These are phyloP conservation scores for Thereva nobilitata DNA, from an alignment of 2,888 invertebrate genomes.

Conservation along the genomic window DNA sequence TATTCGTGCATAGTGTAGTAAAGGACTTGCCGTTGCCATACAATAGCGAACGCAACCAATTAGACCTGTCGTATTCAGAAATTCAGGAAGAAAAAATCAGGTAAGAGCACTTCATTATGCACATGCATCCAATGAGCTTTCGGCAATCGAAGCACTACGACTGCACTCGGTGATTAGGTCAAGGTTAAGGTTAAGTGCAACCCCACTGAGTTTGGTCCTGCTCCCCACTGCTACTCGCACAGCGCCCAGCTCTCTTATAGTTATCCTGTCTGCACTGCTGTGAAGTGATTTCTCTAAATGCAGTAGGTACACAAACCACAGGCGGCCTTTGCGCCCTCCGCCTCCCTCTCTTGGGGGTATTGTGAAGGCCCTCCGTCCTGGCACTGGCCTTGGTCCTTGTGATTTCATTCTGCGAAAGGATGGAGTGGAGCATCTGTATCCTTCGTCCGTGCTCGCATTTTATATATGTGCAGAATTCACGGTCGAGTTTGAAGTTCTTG, in stretches of 20 bases:
- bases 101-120: conserved; percentile 10
- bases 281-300: no score
- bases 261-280: no score
- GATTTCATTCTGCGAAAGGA: no score
- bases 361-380: no score
- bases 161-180: conserved; percentile 16
- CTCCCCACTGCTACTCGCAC: neutral
- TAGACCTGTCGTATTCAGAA: neutral
- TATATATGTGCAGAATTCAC: neutral
- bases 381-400: no score
- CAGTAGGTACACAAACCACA: no score
- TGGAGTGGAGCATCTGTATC: no score
- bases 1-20: no score
- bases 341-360: no score
- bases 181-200: conserved; percentile 32
- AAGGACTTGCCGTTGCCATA: no score
- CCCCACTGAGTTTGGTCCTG: conserved; percentile 1
- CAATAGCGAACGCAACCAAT: no score
- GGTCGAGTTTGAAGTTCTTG: conserved; percentile 15
- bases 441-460: neutral
- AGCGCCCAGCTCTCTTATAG: neutral
- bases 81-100: conserved; percentile 15
- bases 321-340: no score
- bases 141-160: conserved; percentile 20
- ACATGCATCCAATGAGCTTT: conserved; percentile 12